Base-by-base conservation (phyloP, 2,888 invertebrate species). In the Amblyteles armatorius region DNA sequence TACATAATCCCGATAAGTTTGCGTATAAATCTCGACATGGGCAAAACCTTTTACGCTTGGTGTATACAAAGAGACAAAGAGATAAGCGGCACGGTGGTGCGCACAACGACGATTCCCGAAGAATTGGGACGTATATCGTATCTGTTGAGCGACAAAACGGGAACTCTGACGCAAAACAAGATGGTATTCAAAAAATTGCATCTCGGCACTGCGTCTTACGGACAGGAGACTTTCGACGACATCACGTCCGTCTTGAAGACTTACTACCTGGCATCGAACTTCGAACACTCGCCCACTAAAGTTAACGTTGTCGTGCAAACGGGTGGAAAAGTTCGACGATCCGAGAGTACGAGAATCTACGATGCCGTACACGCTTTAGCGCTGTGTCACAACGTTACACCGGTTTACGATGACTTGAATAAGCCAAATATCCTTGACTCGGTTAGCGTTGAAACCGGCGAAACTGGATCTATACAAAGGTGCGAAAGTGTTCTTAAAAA, bases 1-100 rank as follows among this genome's bases (percentile, higher is more conserved):
- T 99, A 99, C 94, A 99, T 99, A 90, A 99, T 99, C 92, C 99
- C 99, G 19, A 99, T 99, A 90, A 99, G 99, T 94, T 96, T 99
- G 91, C 95, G 99, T 86, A 99, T 99, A 0, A 99, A 99, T 94
- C 95, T 99, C 89, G 99, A 99, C 92, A 98, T 99, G 98, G 99
- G 99, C 1, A 99, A 99, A 94, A 97, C 98, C 0, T 99, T 97
- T 93, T 99, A 99, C 94, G 98, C 99, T 0, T 99, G 98, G 97
- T 97, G 98, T 88, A 99, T 99, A 90, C 98, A 99, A 91, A 96
- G 97, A 81, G 99, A 99, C 94, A 96, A 97, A 78, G 96, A 97
- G 89, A 99, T 99, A 88, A 96, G 97, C 86, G 99, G 98, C 33
- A 99, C 99, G 0, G 98, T 99, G 11, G 99, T 99, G 84, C 95